These are phyloP conservation scores for Entomyzon cyanotis DNA, from an alignment of 2,113 vertebrate genomes.

Conservation along the genomic window DNA sequence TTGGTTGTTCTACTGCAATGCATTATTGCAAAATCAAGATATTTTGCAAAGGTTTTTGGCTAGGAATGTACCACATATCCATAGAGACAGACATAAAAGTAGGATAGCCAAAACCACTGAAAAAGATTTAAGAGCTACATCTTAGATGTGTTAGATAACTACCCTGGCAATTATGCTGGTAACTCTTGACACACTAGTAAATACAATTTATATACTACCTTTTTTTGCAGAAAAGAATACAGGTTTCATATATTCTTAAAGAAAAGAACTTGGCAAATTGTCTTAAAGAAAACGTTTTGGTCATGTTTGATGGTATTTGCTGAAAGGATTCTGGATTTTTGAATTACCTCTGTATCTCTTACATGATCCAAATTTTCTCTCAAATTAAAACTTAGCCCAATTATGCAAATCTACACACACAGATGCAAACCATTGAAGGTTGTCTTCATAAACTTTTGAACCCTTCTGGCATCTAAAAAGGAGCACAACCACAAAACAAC, in stretches of 20 bases:
- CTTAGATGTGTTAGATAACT: not conserved
- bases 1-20: not conserved
- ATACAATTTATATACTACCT: not conserved
- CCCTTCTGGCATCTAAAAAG: not conserved
- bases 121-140: not conserved
- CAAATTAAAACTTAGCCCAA: not conserved
- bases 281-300: not conserved
- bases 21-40: not conserved
- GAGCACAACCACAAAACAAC: not conserved
- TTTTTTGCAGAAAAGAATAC: not conserved
- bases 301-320: not conserved
- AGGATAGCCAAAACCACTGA: not conserved
- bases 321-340: not conserved
- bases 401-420: not conserved
- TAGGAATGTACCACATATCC: not conserved
- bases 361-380: not conserved
- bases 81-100: not conserved
- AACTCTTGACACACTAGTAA: not conserved
- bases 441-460: constrained; percentile 39
- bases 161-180: not conserved
- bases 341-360: not conserved
- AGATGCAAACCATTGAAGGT: not conserved
- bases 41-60: not conserved
- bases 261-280: not conserved
- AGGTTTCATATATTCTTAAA: not conserved